phyloP scores from a whole-genome alignment of 2,888 invertebrate genomes.

The Autographa gamma region DNA sequence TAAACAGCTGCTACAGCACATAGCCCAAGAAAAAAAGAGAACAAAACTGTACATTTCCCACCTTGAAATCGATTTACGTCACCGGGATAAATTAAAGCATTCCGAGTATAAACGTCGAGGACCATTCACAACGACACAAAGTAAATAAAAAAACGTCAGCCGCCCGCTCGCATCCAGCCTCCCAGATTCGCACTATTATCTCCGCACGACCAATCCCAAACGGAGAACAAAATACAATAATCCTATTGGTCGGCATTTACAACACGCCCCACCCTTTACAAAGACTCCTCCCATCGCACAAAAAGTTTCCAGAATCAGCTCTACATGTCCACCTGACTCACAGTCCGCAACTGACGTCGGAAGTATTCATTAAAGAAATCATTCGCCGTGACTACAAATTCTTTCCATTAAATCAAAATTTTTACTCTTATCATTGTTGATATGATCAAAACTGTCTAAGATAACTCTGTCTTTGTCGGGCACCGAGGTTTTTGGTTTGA shows the following conservation, averaged over 20 bases:
- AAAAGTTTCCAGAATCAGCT: constrained; percentile 73
- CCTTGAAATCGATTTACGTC: constrained; percentile 84
- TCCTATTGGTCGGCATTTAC: constrained; percentile 70
- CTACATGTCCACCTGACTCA: constrained; percentile 75
- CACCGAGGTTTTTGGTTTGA: constrained; percentile 47
- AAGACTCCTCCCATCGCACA: constrained; percentile 85
- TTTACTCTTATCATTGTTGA: constrained; percentile 75
- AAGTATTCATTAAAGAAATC: constrained; percentile 65
- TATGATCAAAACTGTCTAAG: constrained; percentile 67
- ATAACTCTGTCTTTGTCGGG: constrained; percentile 73
- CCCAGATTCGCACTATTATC: constrained; percentile 88
- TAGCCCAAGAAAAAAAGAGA: constrained; percentile 59
- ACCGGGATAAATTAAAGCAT: constrained; percentile 80
- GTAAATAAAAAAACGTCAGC: constrained; percentile 80
- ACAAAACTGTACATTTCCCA: constrained; percentile 71
- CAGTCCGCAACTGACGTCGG: constrained; percentile 71
- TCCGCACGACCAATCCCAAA: constrained; percentile 80
- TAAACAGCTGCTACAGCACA: constrained; percentile 58
- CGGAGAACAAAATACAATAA: constrained; percentile 57
- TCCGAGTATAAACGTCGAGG: constrained; percentile 73
- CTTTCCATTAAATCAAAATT: constrained; percentile 73
- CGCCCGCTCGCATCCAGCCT: constrained; percentile 81
- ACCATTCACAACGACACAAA: constrained; percentile 76
- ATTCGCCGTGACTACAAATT: constrained; percentile 63
- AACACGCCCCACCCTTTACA: constrained; percentile 52